Evolutionary conservation across 2,888 invertebrate genomes (phyloP), one percentile per base, ranked within the genome.

Genomic region (Dorcus hopei): DNA sequence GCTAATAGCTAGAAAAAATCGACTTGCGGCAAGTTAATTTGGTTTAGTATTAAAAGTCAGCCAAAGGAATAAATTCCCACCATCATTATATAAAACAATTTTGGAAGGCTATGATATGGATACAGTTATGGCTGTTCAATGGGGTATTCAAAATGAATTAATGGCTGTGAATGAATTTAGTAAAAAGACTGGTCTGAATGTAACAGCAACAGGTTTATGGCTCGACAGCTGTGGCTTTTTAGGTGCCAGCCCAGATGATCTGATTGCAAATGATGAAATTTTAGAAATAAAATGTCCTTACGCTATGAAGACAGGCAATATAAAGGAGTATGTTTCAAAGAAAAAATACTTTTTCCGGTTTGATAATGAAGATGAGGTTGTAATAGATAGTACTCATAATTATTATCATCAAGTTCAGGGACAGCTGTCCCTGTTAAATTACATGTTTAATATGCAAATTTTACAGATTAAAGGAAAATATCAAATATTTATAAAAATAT

Each of bases 11-110:
- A 38, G 59, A 14, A 62, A 56, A 57, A 45, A 54, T 52, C 11
- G 61, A 38, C 40, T 62, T 1, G 59, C 61, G 9, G 59, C 53
- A 8, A 62, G 61, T 33, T 56, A 62, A n/a, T 62, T 62, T 62
- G 61, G 57, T 3, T 6, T 54, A 5, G 57, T 59, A 9, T 38
- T 57, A 16, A 11, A 42, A 16, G 61, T 59, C 9, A 49, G 41
- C 41, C 11, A 23, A n/a, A 45, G 53, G 45, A 38, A 45, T 23
- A 51, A 11, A 19, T 51, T 19, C 11, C 41, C 51, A 11, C 51
- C 14, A 8, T 51, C 40, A 16, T 19, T 51, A 11, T 51, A 40
- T 51, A 16, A 9, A 9, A 14, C 38, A 16, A 26, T 51, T 8
- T 6, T 39, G 8, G 51, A 40, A 14, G 41, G n/a, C 5, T 60